Evolutionary conservation across 2,113 vertebrate genomes (phyloP).

Genomic region (Noctilio leporinus): DNA sequence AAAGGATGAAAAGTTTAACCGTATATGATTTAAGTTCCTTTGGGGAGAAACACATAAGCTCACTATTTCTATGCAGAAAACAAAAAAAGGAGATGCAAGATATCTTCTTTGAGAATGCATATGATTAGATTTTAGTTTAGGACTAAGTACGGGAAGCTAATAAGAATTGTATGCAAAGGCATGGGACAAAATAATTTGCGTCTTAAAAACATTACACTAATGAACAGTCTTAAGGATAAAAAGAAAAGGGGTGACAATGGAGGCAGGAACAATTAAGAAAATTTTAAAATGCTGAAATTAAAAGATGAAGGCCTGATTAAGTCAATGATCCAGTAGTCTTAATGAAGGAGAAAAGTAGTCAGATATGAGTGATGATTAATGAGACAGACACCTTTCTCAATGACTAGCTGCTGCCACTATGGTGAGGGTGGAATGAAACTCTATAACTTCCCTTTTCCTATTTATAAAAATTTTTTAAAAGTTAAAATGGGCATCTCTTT

Average conservation of each 20-base stretch:
- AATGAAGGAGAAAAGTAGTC: neutral
- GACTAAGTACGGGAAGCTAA: neutral
- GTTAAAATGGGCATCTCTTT: neutral
- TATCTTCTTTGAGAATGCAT: neutral
- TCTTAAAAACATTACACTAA: neutral
- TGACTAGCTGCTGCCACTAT: neutral
- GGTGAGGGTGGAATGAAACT: neutral
- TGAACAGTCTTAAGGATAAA: neutral
- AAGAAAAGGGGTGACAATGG: neutral
- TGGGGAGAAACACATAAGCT: neutral
- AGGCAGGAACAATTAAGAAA: neutral
- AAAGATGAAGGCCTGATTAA: neutral
- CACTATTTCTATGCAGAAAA: neutral
- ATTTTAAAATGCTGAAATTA: neutral
- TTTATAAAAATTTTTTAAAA: too few species aligned
- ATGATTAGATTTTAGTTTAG: neutral
- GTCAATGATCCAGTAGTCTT: neutral
- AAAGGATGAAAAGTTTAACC: neutral
- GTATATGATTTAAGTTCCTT: neutral
- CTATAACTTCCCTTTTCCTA: neutral
- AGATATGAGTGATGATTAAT: neutral
- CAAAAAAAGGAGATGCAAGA: neutral
- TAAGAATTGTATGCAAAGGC: neutral
- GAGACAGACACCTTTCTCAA: neutral
- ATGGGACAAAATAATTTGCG: neutral